Evolutionary conservation across 2,888 invertebrate species (phyloP).

Genomic region (Thera obeliscata): DNA sequence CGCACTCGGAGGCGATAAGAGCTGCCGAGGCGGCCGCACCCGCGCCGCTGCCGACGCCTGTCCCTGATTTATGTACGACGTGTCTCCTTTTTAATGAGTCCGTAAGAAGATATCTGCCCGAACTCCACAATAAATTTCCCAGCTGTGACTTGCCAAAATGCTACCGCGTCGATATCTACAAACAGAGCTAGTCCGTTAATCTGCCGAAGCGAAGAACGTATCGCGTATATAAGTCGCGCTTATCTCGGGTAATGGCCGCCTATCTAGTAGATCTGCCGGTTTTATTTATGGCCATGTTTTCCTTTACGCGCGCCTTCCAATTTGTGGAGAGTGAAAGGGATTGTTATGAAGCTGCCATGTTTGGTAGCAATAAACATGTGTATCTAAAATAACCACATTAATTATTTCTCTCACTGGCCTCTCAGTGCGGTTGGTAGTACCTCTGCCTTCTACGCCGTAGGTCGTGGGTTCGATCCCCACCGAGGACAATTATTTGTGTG

Average conservation of each 20-base stretch:
- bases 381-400: slow-evolving; percentile 81
- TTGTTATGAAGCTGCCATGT: slow-evolving; percentile 83
- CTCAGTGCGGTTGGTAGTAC: no score
- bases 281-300: slow-evolving; percentile 84
- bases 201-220: slow-evolving; percentile 75
- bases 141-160: slow-evolving; percentile 77
- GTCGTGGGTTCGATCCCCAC: no score
- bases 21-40: slow-evolving; percentile 58
- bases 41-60: slow-evolving; percentile 59
- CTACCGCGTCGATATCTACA: slow-evolving; percentile 80
- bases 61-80: slow-evolving; percentile 82
- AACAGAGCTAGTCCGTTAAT: slow-evolving; percentile 81
- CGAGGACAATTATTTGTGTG: no score
- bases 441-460: no score
- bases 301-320: slow-evolving; percentile 83
- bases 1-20: slow-evolving; percentile 73
- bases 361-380: slow-evolving; percentile 83
- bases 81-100: slow-evolving; percentile 85
- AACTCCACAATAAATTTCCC: slow-evolving; percentile 79
- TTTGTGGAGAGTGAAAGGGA: slow-evolving; percentile 84
- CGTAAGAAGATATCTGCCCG: slow-evolving; percentile 82
- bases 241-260: slow-evolving; percentile 82
- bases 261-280: slow-evolving; percentile 83
- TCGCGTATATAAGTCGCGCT: slow-evolving; percentile 80
- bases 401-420: slow-evolving; percentile 74